A percentile compares a stretch with the other conserved stretches of the same genome.
Evolutionary conservation across 2,113 vertebrate genomes (phyloP).

Genomic region (Syrrhaptes paradoxus): DNA sequence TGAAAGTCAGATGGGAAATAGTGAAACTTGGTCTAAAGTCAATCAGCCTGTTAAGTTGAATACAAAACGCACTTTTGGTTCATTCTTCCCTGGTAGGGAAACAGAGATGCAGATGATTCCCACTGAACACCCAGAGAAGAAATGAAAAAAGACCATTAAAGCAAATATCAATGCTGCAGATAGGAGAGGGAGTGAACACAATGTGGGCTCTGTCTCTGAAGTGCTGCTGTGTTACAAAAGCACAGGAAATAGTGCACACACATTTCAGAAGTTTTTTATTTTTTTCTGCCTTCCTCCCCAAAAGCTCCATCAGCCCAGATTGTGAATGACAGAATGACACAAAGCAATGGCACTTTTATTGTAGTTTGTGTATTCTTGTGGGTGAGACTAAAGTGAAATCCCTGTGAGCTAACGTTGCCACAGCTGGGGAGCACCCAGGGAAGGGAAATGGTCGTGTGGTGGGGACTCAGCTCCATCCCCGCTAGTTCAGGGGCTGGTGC

Average conservation of each 20-base stretch:
- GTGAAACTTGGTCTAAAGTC: constrained; percentile 32
- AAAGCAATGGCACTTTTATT: background rate
- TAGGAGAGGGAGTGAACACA: background rate
- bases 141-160: constrained; percentile 44
- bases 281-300: background rate
- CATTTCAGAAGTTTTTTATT: constrained; percentile 21
- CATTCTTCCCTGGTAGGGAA: constrained; percentile 13
- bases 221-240: background rate
- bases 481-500: background rate
- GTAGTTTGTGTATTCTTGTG: background rate
- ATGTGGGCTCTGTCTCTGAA: background rate
- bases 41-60: background rate
- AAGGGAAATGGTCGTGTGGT: background rate
- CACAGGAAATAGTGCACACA: background rate
- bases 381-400: background rate
- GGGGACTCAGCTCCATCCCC: background rate
- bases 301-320: background rate
- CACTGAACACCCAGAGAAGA: constrained; percentile 1
- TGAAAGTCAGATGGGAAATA: constrained; percentile 52
- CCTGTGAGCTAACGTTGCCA: background rate
- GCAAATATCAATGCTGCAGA: background rate
- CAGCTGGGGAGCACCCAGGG: background rate
- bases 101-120: constrained; percentile 11
- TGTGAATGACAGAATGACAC: background rate
- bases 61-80: constrained; percentile 16